Percentiles rank a stretch among this genome's conserved stretches.
phyloP scores from a whole-genome alignment of 2,888 invertebrate genomes.

The Drosophila flavopinicola region DNA sequence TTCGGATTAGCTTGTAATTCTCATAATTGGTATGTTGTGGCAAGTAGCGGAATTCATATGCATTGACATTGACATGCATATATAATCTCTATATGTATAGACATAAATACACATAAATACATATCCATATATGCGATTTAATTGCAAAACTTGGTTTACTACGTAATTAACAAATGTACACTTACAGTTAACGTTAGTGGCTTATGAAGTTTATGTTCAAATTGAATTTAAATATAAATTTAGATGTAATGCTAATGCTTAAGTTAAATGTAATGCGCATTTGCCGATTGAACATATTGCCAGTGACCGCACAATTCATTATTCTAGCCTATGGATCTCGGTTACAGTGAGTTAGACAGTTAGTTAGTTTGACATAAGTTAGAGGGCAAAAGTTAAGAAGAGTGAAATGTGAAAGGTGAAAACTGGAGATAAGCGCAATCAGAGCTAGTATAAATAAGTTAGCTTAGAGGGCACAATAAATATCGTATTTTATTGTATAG shows the following conservation, averaged over 20 bases:
- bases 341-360: constrained; percentile 26
- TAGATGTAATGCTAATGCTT: constrained; percentile 31
- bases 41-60: constrained; percentile 44
- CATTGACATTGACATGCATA: constrained; percentile 31
- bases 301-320: constrained; percentile 66
- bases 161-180: constrained; percentile 75
- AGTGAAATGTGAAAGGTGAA: constrained; percentile 25
- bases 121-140: constrained; percentile 31
- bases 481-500: constrained; percentile 24
- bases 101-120: constrained; percentile 56
- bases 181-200: constrained; percentile 67
- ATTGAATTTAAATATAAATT: constrained; percentile 38
- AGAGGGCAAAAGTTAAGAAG: constrained; percentile 29
- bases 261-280: constrained; percentile 37
- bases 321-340: constrained; percentile 75
- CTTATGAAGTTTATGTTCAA: constrained; percentile 36
- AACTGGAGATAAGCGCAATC: constrained; percentile 18
- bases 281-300: constrained; percentile 40
- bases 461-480: constrained; percentile 8
- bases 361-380: constrained; percentile 39
- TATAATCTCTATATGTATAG: constrained; percentile 36
- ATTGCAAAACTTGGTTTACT: constrained; percentile 56
- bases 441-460: neutral
- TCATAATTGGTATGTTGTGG: constrained; percentile 10
- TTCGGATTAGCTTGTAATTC: constrained; percentile 23